Evolutionary conservation across 2,797 vertebrate species (phyloP), one percentile per base, ranked within the genome.

Genomic region (Tapirus indicus): DNA sequence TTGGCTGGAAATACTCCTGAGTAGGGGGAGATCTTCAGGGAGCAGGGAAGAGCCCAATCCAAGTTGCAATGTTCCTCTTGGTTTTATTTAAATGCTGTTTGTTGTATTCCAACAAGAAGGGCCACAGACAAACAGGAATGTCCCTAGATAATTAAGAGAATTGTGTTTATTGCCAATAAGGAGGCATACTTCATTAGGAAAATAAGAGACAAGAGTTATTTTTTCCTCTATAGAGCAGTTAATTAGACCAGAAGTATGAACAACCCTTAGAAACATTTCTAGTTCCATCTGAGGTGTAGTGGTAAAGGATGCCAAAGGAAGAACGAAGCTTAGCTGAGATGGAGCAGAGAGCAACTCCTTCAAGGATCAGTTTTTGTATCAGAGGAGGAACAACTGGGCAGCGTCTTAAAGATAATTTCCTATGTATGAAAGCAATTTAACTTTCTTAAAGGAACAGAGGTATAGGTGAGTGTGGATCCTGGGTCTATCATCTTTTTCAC

Each of bases 1-100:
- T 8, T 60, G 85, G 23, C 23, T n/a, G 6, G 25, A 49, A 89
- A 91, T 60, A 60, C 32, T 56, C 21, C 27, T 10, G 41, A 35
- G 9, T 1, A 8, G 32, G n/a, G 14, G 38, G 11, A 54, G 16
- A 68, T 47, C 58, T 52, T 77, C 9, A 74, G 75, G 49, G 91
- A 35, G 7, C 35, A 52, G 6, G 17, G 32, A 52, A 71, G 13
- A 72, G 21, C 58, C 25, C 32, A 52, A 23, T 38, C n/a, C 75
- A 84, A 74, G 54, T 17, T 78, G 21, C 2, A 80, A 5, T 90
- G 79, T 71, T 87, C 44, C 44, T 72, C 56, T 94, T 91, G 62
- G 32, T 80, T 93, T 86, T 68, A 91, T 52, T 96, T 94, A 80
- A 97, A 60, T 86, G 32, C 16, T 69, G 4, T 82, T 88, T 82